Evolutionary conservation across 2,888 invertebrate genomes (phyloP), one percentile per base, ranked within the genome.

Genomic region (Strigamia maritima): DNA sequence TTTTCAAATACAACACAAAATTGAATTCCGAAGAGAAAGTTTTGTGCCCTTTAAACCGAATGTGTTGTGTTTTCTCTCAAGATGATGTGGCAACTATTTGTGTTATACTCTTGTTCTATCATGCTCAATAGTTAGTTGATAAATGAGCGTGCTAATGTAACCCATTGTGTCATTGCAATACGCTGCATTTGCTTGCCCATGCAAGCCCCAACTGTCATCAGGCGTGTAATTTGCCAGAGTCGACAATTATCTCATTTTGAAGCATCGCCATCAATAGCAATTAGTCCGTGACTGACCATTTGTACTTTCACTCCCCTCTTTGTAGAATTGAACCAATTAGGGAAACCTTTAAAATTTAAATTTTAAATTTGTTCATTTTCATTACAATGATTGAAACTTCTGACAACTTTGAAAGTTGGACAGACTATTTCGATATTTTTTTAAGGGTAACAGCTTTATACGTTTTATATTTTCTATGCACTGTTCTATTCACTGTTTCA

Each of bases 121-220:
- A 70, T 70, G 70, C 70, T 70, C 70, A 70, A 70, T 70, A 70
- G 70, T 70, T 70, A 70, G 70, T 70, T 70, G 70, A 70, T 70
- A 70, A 70, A 70, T 70, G 70, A 70, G 70, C 70, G 70, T 70
- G 70, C 70, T 70, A 70, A 70, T 70, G 70, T 70, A 70, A 70
- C 70, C 70, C 24, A 70, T 70, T 70, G 70, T 70, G 70, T 70
- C 70, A 70, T 70, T 70, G 70, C 70, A 70, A 70, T 70, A 70
- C 70, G 70, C 70, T 70, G 70, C 70, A 70, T 70, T 70, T 70
- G 70, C 70, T 70, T 70, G 70, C 70, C 70, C 26, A 70, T 70
- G 70, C 70, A 70, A 28, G 70, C 70, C 70, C 70, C 70, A 70
- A 70, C 70, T 70, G 70, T 70, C 70, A 70, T 70, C 70, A 70